Base-by-base conservation (phyloP, 2,797 vertebrate genomes). In the Eurystomus glaucurus region DNA sequence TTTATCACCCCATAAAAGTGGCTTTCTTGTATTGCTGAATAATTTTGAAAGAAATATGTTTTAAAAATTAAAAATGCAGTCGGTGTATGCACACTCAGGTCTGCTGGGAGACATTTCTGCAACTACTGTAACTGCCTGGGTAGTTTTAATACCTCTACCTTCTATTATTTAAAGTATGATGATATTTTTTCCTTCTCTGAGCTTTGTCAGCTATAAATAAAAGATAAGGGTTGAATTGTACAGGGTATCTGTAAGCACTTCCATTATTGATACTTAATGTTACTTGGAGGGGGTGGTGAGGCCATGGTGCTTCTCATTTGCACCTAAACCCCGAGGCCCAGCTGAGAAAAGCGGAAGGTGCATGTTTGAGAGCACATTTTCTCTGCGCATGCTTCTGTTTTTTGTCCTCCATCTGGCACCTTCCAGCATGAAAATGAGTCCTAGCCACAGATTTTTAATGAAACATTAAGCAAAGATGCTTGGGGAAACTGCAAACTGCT, bases 1-100 rank as follows among this genome's bases (percentile, higher is more conserved):
- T 99, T 99, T 99, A 99, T 99, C 99, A 99, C 99, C 98, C 99
- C 99, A 99, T 98, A 99, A 99, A 99, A 95, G 98, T 97, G 98
- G 97, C 98, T 98, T 98, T 98, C 99, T 97, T 95, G 98, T 98
- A 98, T 98, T 97, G 93, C 97, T 89, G 98, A 99, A 99, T 98
- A 98, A 99, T 99, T 99, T 99, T 98, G 98, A 98, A 98, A 99
- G 98, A 99, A 99, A 99, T 99, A 99, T 99, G 98, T 98, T 98
- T 99, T 98, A 98, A 98, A 99, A 99, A 99, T 99, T 99, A 99
- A 99, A 99, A 99, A 99, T 99, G 99, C 99, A 98, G 98, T 98
- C 86, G 0, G 98, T 98, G 98, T 98, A 98, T 98, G 98, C 97
- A 97, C 96, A 91, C 96, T 97, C 92, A 94, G 97, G 98, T 98